phyloP scores from a whole-genome alignment of 2,888 invertebrate species.

The Thereva nobilitata region DNA sequence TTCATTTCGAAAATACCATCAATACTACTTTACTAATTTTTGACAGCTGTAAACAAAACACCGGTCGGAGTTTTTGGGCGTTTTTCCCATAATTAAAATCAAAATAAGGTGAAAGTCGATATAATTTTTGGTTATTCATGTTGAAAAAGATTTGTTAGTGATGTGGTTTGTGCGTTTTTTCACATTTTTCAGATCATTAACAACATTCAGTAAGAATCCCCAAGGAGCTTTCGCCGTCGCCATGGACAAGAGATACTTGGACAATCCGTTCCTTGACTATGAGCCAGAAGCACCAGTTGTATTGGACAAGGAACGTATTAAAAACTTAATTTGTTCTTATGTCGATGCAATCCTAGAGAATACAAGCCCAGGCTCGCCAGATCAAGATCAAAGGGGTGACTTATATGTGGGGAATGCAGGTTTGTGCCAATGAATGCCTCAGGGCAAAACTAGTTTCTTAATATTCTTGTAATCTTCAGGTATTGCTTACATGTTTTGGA shows the following conservation, averaged over 20 bases:
- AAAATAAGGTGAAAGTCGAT: neutral
- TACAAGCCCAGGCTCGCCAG: constrained; percentile 50
- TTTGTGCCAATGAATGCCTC: constrained; percentile 27
- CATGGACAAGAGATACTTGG: constrained; percentile 56
- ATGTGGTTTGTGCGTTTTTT: no score
- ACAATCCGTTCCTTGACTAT: constrained; percentile 55
- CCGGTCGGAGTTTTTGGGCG: constrained; percentile 4
- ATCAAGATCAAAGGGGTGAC: constrained; percentile 55
- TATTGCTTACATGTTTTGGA: constrained; percentile 76
- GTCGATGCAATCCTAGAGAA: constrained; percentile 55
- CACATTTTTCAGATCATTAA: no score
- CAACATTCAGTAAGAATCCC: no score
- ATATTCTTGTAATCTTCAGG: constrained; percentile 57
- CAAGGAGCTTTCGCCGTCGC: no score
- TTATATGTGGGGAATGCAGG: constrained; percentile 57
- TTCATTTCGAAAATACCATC: neutral
- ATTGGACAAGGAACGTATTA: constrained; percentile 53
- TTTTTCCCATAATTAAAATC: neutral
- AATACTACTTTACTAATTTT: neutral
- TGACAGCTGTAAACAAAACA: constrained; percentile 8
- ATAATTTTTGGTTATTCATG: no score
- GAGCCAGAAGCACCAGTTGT: constrained; percentile 46
- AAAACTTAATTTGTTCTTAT: constrained; percentile 55
- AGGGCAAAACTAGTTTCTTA: neutral
- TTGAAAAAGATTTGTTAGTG: no score